These are phyloP conservation scores for Sceliomorpha sp. DNA, from an alignment of 2,888 invertebrate genomes.

Conservation along the genomic window DNA sequence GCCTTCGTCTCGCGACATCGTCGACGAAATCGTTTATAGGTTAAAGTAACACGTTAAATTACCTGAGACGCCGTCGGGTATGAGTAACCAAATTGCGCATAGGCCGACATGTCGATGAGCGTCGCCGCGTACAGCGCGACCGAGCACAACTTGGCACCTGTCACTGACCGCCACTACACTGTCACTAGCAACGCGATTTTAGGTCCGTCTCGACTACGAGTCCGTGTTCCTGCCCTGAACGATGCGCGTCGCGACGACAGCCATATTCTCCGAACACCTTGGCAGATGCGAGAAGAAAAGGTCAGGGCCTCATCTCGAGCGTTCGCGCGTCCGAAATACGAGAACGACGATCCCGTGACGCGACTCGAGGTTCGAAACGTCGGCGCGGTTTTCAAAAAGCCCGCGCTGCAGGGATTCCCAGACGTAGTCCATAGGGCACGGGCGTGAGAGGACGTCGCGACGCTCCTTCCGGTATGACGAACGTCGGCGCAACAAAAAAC, in stretches of 20 bases:
- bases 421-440: slow-evolving; percentile 12
- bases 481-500: not conserved
- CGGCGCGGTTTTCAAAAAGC: slow-evolving; percentile 49
- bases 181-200: slow-evolving; percentile 49
- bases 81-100: slow-evolving; percentile 95
- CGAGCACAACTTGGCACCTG: slow-evolving; percentile 55
- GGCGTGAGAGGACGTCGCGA: slow-evolving; percentile 19
- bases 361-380: slow-evolving; percentile 34
- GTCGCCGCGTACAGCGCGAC: slow-evolving; percentile 32
- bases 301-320: slow-evolving; percentile 58
- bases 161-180: slow-evolving; percentile 58
- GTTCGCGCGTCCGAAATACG: slow-evolving; percentile 20
- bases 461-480: slow-evolving; percentile 2
- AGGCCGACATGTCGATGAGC: slow-evolving; percentile 85
- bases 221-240: slow-evolving; percentile 21
- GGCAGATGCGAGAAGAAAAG: slow-evolving; percentile 4
- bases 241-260: slow-evolving; percentile 16
- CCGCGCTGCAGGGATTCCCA: slow-evolving; percentile 35
- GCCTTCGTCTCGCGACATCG: too few relatives aligned
- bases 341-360: slow-evolving; percentile 5
- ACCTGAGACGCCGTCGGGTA: slow-evolving; percentile 97
- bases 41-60: too few relatives aligned
- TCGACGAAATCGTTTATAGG: too few relatives aligned
- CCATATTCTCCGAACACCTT: slow-evolving; percentile 30
- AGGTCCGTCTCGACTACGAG: slow-evolving; percentile 48